Evolutionary conservation across 2,797 vertebrate species (phyloP).

Genomic region (Tiaroga cobitis): DNA sequence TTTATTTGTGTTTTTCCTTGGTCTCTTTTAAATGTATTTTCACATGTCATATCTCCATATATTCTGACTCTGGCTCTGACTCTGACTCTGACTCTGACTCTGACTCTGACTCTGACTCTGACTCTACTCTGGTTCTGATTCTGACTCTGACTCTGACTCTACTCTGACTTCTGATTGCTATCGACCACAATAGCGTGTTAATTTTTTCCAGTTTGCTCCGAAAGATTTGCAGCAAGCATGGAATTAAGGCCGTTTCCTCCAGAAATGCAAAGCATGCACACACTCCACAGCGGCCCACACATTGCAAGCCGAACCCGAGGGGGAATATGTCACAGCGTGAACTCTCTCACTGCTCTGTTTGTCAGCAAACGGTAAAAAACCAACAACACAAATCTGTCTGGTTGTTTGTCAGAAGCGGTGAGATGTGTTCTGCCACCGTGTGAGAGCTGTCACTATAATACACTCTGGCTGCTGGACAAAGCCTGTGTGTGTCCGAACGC

Average conservation of each 20-base stretch:
- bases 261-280: background rate
- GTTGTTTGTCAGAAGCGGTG: conserved; percentile 67
- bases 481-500: conserved; percentile 54
- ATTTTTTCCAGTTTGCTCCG: background rate
- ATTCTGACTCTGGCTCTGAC: too few relatives aligned
- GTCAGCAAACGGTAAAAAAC: conserved; percentile 62
- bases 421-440: conserved; percentile 71
- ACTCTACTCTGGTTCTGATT: too few relatives aligned
- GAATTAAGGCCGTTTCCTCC: background rate
- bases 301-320: background rate
- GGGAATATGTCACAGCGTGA: conserved; percentile 25
- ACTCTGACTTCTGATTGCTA: background rate
- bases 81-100: fast-evolving
- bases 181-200: background rate
- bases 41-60: too few relatives aligned
- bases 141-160: too few relatives aligned
- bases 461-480: conserved; percentile 58
- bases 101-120: too few relatives aligned
- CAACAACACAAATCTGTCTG: conserved; percentile 53
- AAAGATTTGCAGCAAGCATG: background rate
- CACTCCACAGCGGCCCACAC: background rate
- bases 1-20: too few relatives aligned
- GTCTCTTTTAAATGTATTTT: too few relatives aligned
- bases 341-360: conserved; percentile 44
- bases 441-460: conserved; percentile 77